Conservation (phyloP, 1,140 invertebrate genomes). For the Neoseiulus cucumeris region DNA sequence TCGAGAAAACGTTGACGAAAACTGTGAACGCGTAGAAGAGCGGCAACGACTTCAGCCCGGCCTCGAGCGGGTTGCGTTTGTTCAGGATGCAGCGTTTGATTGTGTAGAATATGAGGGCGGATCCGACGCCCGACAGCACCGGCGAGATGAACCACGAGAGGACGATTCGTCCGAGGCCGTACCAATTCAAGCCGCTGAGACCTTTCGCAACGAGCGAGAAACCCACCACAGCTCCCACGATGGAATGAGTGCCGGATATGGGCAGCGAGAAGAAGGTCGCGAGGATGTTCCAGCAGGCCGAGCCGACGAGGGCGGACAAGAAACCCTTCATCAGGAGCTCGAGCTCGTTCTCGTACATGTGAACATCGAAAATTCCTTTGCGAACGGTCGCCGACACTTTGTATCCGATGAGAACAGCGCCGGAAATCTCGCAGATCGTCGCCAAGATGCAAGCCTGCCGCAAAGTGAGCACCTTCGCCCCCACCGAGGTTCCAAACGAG, state of each 20-base stretch:
- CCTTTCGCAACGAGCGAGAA: slow-evolving; percentile 82
- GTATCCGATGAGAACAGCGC: slow-evolving; percentile 59
- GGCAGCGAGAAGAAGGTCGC: slow-evolving; percentile 86
- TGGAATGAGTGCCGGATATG: slow-evolving; percentile 93
- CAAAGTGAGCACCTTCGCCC: slow-evolving; percentile 79
- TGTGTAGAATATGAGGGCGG: slow-evolving; percentile 55
- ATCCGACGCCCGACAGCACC: slow-evolving; percentile 68
- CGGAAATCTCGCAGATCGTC: slow-evolving; percentile 81
- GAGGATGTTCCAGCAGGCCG: slow-evolving; percentile 74
- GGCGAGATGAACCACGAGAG: slow-evolving; percentile 95
- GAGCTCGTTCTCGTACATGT: slow-evolving; percentile 58
- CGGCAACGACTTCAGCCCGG: slow-evolving; percentile 62
- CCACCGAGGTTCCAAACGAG: slow-evolving; percentile 91
- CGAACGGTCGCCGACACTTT: slow-evolving; percentile 77
- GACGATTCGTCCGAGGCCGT: slow-evolving; percentile 30
- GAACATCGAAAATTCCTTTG: slow-evolving; percentile 81
- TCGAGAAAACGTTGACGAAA: slow-evolving; percentile 74
- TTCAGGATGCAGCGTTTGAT: slow-evolving; percentile 61
- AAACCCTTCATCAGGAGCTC: slow-evolving; percentile 79
- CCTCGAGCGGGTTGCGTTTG: slow-evolving; percentile 51
- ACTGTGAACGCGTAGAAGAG: slow-evolving; percentile 81
- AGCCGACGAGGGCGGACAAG: slow-evolving; percentile 55
- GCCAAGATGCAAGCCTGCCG: slow-evolving; percentile 78
- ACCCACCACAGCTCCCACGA: slow-evolving; percentile 90
- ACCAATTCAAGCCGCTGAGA: slow-evolving; percentile 62